phyloP scores from a whole-genome alignment of 2,888 invertebrate genomes.

The Syrista parreyssii region DNA sequence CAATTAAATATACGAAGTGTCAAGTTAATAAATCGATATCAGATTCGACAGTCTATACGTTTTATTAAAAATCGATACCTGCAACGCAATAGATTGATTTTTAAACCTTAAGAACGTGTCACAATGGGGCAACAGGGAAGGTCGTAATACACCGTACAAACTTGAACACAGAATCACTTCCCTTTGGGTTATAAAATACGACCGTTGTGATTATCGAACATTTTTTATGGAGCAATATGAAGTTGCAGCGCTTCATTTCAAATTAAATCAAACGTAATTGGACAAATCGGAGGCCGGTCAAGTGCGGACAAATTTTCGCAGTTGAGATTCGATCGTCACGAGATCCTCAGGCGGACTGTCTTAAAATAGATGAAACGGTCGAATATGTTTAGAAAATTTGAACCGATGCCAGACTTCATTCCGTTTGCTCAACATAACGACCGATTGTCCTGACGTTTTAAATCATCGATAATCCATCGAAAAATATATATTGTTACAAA shows the following conservation, averaged over 20 bases:
- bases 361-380: not conserved
- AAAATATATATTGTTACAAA: not conserved
- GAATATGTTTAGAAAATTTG: not conserved
- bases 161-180: not conserved
- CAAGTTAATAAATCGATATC: not conserved
- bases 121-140: not conserved
- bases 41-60: not conserved
- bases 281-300: not conserved
- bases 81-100: not conserved
- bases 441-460: not conserved
- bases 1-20: not conserved
- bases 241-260: not conserved
- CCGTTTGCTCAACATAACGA: not conserved
- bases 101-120: not conserved
- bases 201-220: not conserved
- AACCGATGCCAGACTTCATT: not conserved
- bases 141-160: not conserved
- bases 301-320: not conserved
- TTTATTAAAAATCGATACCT: not conserved
- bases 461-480: not conserved
- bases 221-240: not conserved
- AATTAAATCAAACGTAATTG: not conserved
- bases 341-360: not conserved
- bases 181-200: not conserved
- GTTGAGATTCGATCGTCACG: not conserved